A percentile compares a stretch with the other conserved stretches of the same genome.
These are phyloP conservation scores for Byasa hedistus DNA, from an alignment of 2,888 invertebrate species.

Conservation along the genomic window DNA sequence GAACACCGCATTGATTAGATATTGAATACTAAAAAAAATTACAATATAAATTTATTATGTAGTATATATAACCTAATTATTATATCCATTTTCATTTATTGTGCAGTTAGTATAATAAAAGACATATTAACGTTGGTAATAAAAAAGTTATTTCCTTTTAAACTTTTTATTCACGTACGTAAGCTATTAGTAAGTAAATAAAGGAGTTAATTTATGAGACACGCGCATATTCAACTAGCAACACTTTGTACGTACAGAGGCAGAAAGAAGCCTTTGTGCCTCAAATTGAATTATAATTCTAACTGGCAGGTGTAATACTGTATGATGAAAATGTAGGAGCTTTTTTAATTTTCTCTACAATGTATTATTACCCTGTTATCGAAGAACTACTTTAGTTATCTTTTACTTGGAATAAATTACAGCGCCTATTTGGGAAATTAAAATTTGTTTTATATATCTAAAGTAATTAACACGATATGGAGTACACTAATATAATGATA, in stretches of 20 bases:
- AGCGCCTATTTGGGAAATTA: too few species aligned
- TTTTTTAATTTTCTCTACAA: neutral
- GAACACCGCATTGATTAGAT: too few species aligned
- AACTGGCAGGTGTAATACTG: neutral
- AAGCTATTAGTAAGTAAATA: slow-evolving; percentile 1
- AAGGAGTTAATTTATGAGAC: neutral
- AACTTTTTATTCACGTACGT: neutral
- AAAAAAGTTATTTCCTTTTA: neutral
- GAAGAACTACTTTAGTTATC: neutral
- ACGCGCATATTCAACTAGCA: neutral
- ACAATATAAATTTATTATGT: too few species aligned
- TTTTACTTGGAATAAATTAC: neutral
- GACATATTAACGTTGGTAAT: neutral
- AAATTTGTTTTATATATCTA: too few species aligned
- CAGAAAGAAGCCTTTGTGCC: slow-evolving; percentile 1
- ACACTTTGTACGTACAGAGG: neutral
- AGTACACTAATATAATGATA: too few species aligned
- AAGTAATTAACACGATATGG: too few species aligned
- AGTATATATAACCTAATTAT: too few species aligned
- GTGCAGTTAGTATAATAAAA: too few species aligned
- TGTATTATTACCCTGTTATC: neutral
- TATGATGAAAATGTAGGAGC: neutral
- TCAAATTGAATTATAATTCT: neutral
- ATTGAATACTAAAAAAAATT: too few species aligned
- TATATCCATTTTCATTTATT: too few species aligned